Percentiles rank a stretch among this genome's conserved stretches.
These are phyloP conservation scores for Acanthisitta chloris DNA, from an alignment of 2,113 vertebrate species.

Conservation along the genomic window DNA sequence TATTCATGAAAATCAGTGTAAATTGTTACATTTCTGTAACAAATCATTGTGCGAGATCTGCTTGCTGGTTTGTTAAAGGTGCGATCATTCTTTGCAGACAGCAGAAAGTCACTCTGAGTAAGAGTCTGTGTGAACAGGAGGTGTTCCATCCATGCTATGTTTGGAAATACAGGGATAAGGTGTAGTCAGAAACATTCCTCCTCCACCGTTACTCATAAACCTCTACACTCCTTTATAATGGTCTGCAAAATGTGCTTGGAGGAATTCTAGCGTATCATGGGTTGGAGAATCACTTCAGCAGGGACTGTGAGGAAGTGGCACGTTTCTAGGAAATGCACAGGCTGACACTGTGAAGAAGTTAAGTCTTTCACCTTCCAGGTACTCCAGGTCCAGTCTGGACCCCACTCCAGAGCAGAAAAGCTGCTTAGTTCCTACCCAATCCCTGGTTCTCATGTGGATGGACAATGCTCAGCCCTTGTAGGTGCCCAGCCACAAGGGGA, in stretches of 20 bases:
- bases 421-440: not conserved
- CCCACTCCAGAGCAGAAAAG: not conserved
- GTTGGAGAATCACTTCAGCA: not conserved
- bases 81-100: not conserved
- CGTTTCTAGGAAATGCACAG: not conserved
- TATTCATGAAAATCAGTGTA: not conserved
- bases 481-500: not conserved
- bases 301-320: not conserved
- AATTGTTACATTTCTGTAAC: not conserved
- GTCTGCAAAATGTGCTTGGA: not conserved
- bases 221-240: not conserved
- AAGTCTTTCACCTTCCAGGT: not conserved
- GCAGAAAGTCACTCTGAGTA: not conserved
- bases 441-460: not conserved
- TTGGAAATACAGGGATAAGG: not conserved
- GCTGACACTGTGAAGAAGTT: not conserved
- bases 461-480: not conserved
- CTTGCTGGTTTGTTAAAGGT: not conserved
- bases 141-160: not conserved
- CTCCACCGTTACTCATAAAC: constrained; percentile 12
- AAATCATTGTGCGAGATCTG: not conserved
- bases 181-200: constrained; percentile 31
- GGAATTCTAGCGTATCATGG: not conserved
- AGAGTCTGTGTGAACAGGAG: not conserved
- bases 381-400: not conserved